phyloP scores from a whole-genome alignment of 1,140 invertebrate species.

The Neodiprion virginianus region DNA sequence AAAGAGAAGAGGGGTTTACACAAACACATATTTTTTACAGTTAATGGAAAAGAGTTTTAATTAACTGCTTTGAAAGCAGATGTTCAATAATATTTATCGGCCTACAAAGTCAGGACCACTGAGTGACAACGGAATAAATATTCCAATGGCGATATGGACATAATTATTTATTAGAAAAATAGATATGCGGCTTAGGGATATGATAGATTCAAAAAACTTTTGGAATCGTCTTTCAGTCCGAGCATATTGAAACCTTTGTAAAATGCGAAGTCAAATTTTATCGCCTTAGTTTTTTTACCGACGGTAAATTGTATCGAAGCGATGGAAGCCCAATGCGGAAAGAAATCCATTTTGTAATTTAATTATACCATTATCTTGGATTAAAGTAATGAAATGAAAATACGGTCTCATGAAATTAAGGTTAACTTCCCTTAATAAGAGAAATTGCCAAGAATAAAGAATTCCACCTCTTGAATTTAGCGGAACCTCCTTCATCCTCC shows the following conservation, averaged over 20 bases:
- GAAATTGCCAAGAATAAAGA: not conserved
- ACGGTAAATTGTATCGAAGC: not conserved
- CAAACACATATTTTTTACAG: not conserved
- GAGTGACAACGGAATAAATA: too few species aligned
- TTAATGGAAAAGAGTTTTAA: not conserved
- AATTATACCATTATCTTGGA: conserved; percentile 2
- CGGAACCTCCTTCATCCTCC: not conserved
- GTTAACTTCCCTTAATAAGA: not conserved
- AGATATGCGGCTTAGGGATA: too few species aligned
- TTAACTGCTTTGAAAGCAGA: not conserved
- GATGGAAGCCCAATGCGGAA: not conserved
- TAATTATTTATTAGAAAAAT: too few species aligned
- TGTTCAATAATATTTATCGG: not conserved
- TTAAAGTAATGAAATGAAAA: conserved; percentile 8
- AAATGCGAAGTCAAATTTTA: too few species aligned
- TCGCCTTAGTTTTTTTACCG: too few species aligned
- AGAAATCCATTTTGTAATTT: not conserved
- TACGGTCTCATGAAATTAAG: conserved; percentile 2
- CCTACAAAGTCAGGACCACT: not conserved
- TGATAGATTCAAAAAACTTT: too few species aligned
- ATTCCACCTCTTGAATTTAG: not conserved
- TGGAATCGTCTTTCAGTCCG: too few species aligned
- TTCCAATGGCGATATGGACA: too few species aligned
- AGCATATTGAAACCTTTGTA: too few species aligned
- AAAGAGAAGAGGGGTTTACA: too few species aligned